These are phyloP conservation scores for Sesamia inferens DNA, from an alignment of 2,888 invertebrate species.

Conservation along the genomic window DNA sequence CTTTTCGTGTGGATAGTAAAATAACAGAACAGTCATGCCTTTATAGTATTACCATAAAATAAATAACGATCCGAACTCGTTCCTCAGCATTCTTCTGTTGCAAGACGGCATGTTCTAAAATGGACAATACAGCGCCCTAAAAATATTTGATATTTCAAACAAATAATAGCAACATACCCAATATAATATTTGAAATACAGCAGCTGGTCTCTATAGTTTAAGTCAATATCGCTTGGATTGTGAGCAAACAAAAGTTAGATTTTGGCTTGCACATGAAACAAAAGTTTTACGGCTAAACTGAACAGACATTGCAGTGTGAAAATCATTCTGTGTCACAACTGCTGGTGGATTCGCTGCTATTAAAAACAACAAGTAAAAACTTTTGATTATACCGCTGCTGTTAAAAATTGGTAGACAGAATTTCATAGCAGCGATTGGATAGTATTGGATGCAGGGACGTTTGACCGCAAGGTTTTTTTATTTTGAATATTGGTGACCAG, in stretches of 20 bases:
- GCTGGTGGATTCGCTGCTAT: constrained; percentile 40
- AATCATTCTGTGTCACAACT: constrained; percentile 50
- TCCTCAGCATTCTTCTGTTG: not conserved
- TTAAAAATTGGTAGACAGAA: constrained; percentile 33
- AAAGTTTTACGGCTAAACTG: constrained; percentile 46
- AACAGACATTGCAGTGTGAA: constrained; percentile 49
- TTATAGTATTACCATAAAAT: not conserved
- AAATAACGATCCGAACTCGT: not conserved
- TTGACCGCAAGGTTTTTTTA: constrained; percentile 1
- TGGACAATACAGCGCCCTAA: not conserved
- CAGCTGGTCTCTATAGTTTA: constrained; percentile 36
- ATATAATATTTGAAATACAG: constrained; percentile 39
- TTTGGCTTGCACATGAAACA: constrained; percentile 46
- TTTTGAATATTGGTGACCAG: too few species aligned
- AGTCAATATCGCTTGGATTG: constrained; percentile 45
- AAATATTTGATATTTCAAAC: constrained; percentile 25
- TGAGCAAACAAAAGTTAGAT: constrained; percentile 52
- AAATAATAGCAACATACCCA: constrained; percentile 30
- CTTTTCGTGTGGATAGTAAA: not conserved
- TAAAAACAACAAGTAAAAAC: constrained; percentile 56
- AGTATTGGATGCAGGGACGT: not conserved
- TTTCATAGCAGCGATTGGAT: constrained; percentile 7
- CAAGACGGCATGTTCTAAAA: constrained; percentile 14
- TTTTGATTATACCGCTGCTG: constrained; percentile 50
- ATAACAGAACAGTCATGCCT: not conserved